These are phyloP conservation scores for Polydesmus complanatus DNA, from an alignment of 2,888 invertebrate genomes.

Conservation along the genomic window DNA sequence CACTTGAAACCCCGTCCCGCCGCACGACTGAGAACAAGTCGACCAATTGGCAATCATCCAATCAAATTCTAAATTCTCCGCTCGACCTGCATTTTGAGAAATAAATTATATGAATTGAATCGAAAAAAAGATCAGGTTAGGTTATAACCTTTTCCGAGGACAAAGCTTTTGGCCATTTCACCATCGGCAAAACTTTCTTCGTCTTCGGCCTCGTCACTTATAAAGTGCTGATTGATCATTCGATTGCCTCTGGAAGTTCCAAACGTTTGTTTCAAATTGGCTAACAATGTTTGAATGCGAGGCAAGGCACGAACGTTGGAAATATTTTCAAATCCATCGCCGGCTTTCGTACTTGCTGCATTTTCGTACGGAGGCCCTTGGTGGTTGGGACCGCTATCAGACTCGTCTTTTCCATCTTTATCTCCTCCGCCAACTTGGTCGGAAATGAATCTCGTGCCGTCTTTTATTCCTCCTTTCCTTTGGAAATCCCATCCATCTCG, in stretches of 20 bases:
- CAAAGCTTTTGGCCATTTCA: conserved; percentile 23
- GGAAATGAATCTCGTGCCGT: background rate
- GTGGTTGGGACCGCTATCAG: background rate
- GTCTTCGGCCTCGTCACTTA: conserved; percentile 26
- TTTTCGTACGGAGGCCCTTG: background rate
- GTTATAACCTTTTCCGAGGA: conserved; percentile 35
- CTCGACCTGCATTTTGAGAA: conserved; percentile 26
- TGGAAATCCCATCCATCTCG: conserved; percentile 4
- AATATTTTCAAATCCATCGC: background rate
- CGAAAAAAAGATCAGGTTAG: background rate
- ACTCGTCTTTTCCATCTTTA: background rate
- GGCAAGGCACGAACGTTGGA: conserved; percentile 56
- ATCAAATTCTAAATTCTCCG: conserved; percentile 46
- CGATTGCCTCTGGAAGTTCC: conserved; percentile 53
- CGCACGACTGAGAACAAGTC: conserved; percentile 68
- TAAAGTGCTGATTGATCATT: conserved; percentile 30
- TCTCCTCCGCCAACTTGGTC: background rate
- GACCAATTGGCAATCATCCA: conserved; percentile 80
- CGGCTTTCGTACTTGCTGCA: background rate
- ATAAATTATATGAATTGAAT: background rate
- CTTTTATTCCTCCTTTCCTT: background rate
- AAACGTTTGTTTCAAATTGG: conserved; percentile 36
- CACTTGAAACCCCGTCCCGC: conserved; percentile 54
- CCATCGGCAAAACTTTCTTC: conserved; percentile 34
- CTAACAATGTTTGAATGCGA: conserved; percentile 48